Base-by-base conservation (phyloP, 2,113 vertebrate species). In the Seriola aureovittata region DNA sequence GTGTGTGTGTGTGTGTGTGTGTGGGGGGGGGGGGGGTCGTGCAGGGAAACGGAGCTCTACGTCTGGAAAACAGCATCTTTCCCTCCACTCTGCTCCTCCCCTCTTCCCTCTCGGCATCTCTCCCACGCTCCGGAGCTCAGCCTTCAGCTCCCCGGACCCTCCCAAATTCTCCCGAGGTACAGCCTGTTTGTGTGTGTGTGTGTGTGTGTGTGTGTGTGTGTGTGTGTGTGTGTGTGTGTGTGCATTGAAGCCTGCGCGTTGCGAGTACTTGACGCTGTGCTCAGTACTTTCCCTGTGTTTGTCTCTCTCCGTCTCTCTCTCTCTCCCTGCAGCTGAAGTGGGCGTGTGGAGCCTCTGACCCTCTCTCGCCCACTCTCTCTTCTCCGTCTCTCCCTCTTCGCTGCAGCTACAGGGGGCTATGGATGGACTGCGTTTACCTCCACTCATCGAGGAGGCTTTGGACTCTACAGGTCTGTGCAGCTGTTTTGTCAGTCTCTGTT, bases 371-470 rank as follows among this genome's bases (percentile, higher is more conserved):
- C 90, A 90, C 90, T 82, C 89, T 78, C 82, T 65, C 42, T 16
- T 71, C 73, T 71, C 71, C 40, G 59, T 85, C 84, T 82, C 80
- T 88, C 62, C 70, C 83, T 87, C 79, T 84, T 62, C 57, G 60
- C 81, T 67, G 87, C 90, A 75, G 91, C 90, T 88, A n/a, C 78
- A 85, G 88, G 86, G 79, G 88, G 84, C 75, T 85, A 95, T 95
- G 94, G 95, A 95, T 82, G 93, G 93, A 93, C 91, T 95, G 92
- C 93, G 93, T 52, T 92, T 94, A 82, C 95, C 95, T 88, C 93
- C 94, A 88, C 94, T 95, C 89, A 94, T 94, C 89, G 93, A 94
- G 86, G 94, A 95, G 88, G 90, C 91, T 83, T 44, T 94, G 93
- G 94, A 94, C 90, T 93, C 93, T 69, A 93, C 94, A 95, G 95